Percentiles rank a stretch among this genome's conserved stretches.
phyloP scores from a whole-genome alignment of 2,888 invertebrate species.

The Kuschelorhynchus macadamiae region DNA sequence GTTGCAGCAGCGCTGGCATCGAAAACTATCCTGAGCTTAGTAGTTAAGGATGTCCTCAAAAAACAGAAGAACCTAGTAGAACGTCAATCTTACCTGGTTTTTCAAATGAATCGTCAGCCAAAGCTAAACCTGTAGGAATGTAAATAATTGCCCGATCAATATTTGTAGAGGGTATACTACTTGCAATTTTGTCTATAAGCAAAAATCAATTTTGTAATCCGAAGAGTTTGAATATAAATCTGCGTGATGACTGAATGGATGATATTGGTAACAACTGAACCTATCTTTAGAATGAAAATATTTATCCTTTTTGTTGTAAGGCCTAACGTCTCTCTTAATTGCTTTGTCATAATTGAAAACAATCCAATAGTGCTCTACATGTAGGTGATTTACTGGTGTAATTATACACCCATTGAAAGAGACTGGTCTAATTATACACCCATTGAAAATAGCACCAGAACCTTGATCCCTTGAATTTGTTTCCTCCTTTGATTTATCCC shows the following conservation, averaged over 20 bases:
- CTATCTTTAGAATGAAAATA: neutral
- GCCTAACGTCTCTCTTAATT: conserved; percentile 14
- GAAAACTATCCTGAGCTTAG: conserved; percentile 17
- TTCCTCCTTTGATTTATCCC: too few relatives aligned
- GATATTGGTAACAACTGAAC: neutral
- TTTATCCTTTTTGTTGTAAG: neutral
- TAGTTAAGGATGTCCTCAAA: neutral
- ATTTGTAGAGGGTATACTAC: neutral
- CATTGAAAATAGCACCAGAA: too few relatives aligned
- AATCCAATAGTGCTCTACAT: neutral
- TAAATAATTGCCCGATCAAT: neutral
- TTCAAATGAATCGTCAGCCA: neutral
- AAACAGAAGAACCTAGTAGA: neutral
- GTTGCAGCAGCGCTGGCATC: conserved; percentile 13
- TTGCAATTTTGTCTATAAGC: neutral
- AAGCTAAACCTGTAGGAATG: neutral
- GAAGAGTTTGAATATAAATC: neutral
- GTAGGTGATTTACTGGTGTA: neutral
- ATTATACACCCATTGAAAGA: neutral
- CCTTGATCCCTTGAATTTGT: neutral
- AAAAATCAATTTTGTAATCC: neutral
- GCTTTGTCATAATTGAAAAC: conserved; percentile 1
- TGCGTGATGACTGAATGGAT: neutral
- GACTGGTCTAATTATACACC: too few relatives aligned
- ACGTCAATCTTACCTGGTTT: neutral